Evolutionary conservation across 2,113 vertebrate genomes (phyloP).

Genomic region (Sturnira hondurensis): DNA sequence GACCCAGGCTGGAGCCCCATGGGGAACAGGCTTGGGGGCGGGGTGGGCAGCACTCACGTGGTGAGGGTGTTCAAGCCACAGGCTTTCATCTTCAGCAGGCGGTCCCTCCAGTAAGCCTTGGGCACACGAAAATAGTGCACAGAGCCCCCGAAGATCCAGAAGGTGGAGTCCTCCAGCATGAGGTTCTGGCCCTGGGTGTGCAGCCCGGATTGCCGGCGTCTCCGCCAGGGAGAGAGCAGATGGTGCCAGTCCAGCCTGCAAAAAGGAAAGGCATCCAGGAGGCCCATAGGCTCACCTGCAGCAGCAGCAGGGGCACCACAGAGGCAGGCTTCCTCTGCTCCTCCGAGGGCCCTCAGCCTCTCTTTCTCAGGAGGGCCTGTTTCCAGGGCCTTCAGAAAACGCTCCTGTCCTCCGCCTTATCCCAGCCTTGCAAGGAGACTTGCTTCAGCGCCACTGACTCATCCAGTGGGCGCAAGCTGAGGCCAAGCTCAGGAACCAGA

Average conservation of each 20-base stretch:
- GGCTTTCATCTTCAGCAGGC: slow-evolving; percentile 92
- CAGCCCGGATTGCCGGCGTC: slow-evolving; percentile 79
- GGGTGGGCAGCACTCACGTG: slow-evolving; percentile 81
- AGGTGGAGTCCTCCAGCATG: slow-evolving; percentile 81
- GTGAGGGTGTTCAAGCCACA: slow-evolving; percentile 95
- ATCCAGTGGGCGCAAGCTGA: background rate
- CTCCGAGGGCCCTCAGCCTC: background rate
- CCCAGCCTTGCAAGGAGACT: background rate
- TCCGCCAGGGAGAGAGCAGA: slow-evolving; percentile 63
- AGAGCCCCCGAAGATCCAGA: slow-evolving; percentile 89
- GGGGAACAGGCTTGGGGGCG: too few species aligned
- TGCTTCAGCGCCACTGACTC: background rate
- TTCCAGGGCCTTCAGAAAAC: background rate
- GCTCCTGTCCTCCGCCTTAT: background rate
- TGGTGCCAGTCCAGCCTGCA: slow-evolving; percentile 74
- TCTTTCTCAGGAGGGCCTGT: background rate
- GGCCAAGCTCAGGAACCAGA: background rate
- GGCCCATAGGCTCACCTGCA: background rate
- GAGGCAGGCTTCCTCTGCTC: background rate
- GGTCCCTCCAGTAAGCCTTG: slow-evolving; percentile 91
- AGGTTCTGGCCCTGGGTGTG: slow-evolving; percentile 85
- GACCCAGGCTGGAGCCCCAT: background rate
- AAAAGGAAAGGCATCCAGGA: background rate
- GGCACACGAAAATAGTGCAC: slow-evolving; percentile 96
- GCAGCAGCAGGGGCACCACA: background rate